phyloP scores from a whole-genome alignment of 2,113 vertebrate genomes.

The Saguinus imperator region DNA sequence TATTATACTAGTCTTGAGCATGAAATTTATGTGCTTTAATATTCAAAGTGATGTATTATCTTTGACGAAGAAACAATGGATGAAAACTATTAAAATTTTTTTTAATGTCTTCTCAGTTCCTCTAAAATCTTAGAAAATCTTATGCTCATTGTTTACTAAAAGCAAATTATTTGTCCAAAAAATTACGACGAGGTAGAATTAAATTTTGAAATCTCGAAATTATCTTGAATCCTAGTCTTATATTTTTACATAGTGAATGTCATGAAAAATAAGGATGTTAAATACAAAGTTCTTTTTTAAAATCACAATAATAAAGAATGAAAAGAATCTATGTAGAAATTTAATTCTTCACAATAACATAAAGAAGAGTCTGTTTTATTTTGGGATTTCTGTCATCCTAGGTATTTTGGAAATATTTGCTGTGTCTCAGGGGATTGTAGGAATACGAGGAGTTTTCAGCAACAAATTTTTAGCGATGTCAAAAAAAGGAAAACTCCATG shows the following conservation, averaged over 20 bases:
- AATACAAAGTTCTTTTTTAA: background rate
- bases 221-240: background rate
- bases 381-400: conserved; percentile 91
- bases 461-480: conserved; percentile 99
- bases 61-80: background rate
- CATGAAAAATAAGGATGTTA: background rate
- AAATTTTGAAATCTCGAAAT: conserved; percentile 34
- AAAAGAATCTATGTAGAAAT: conserved; percentile 35
- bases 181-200: background rate
- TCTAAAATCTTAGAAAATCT: background rate
- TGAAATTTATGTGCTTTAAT: background rate
- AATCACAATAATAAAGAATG: conserved; percentile 8
- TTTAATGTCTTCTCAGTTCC: background rate
- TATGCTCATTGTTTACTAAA: background rate
- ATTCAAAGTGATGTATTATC: background rate
- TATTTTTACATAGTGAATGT: background rate
- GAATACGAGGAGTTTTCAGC: conserved; percentile 98
- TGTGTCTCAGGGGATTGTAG: conserved; percentile 97
- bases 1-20: background rate
- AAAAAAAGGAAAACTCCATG: conserved; percentile 97
- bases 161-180: background rate
- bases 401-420: conserved; percentile 99
- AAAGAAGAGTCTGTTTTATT: conserved; percentile 85
- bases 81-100: conserved; percentile 6
- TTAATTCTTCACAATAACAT: conserved; percentile 72